Conservation (phyloP, 2,888 invertebrate species). For the Platycheirus albimanus region DNA sequence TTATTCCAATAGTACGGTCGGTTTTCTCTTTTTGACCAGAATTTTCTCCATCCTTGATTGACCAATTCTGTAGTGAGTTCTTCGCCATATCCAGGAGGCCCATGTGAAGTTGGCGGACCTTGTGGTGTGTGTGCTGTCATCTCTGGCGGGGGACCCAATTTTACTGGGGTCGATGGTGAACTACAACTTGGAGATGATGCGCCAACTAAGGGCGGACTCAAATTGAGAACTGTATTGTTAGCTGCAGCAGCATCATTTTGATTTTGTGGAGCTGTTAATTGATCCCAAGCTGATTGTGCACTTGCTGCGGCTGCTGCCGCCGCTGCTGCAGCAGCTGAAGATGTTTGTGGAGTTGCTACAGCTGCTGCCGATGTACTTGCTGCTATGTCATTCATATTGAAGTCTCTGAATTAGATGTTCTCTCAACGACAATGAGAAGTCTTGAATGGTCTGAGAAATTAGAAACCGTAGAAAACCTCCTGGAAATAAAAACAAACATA, state of each 20-base stretch:
- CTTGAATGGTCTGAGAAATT: not conserved
- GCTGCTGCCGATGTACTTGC: slow-evolving; percentile 75
- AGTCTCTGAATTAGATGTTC: not conserved
- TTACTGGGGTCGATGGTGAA: slow-evolving; percentile 81
- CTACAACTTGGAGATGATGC: slow-evolving; percentile 79
- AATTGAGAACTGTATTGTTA: slow-evolving; percentile 58
- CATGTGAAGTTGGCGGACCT: slow-evolving; percentile 78
- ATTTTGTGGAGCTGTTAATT: slow-evolving; percentile 80
- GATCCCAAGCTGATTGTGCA: slow-evolving; percentile 82
- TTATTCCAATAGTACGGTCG: slow-evolving; percentile 99
- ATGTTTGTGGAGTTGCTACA: slow-evolving; percentile 54
- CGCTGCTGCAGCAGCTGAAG: slow-evolving; percentile 31
- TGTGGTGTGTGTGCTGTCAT: slow-evolving; percentile 81
- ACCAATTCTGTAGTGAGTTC: slow-evolving; percentile 82
- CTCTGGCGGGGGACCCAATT: slow-evolving; percentile 79
- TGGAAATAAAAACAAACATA: not conserved
- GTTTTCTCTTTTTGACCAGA: slow-evolving; percentile 98
- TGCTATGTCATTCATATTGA: slow-evolving; percentile 78
- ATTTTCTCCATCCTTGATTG: slow-evolving; percentile 97
- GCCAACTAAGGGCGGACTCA: slow-evolving; percentile 77
- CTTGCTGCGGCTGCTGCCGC: slow-evolving; percentile 73
- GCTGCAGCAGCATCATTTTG: slow-evolving; percentile 75
- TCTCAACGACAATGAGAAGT: not conserved
- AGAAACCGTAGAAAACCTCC: not conserved
- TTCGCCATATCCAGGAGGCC: slow-evolving; percentile 81